Evolutionary conservation across 2,888 invertebrate genomes (phyloP).

Genomic region (Glyphotaelius pellucidus): DNA sequence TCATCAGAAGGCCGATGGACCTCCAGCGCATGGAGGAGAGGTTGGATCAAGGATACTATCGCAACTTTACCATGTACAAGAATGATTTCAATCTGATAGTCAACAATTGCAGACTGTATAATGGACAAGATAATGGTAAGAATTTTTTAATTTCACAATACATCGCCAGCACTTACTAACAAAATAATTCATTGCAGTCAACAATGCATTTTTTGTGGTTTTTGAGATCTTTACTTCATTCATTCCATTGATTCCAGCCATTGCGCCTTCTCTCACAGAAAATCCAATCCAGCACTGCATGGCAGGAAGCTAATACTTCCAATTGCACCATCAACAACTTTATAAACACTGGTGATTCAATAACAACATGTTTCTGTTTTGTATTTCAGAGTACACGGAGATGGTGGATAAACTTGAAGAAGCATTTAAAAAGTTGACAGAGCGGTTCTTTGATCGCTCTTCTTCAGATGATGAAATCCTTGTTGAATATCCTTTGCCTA

Average conservation of each 20-base stretch:
- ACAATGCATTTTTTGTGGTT: background rate
- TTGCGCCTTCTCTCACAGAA: background rate
- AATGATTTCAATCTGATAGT: conserved; percentile 94
- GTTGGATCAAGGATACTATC: conserved; percentile 88
- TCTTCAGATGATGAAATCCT: conserved; percentile 88
- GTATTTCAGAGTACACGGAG: conserved; percentile 86
- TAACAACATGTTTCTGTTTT: conserved; percentile 6
- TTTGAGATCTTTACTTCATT: background rate
- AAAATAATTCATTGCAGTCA: background rate
- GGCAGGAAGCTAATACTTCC: background rate
- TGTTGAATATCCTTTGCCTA: conserved; percentile 80
- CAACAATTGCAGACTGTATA: conserved; percentile 94
- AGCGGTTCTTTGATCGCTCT: conserved; percentile 88
- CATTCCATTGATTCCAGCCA: background rate
- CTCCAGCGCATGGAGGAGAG: conserved; percentile 92
- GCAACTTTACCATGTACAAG: conserved; percentile 87
- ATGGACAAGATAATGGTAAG: conserved; percentile 94
- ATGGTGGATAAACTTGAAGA: conserved; percentile 91
- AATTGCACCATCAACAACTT: background rate
- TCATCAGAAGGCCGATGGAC: conserved; percentile 91
- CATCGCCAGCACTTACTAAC: no score
- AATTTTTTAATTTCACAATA: conserved; percentile 49
- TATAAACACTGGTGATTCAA: background rate
- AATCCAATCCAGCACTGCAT: background rate
- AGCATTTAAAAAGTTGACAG: conserved; percentile 89